These are phyloP conservation scores for Sebastes schlegelii DNA, from an alignment of 2,113 vertebrate species.

Conservation along the genomic window DNA sequence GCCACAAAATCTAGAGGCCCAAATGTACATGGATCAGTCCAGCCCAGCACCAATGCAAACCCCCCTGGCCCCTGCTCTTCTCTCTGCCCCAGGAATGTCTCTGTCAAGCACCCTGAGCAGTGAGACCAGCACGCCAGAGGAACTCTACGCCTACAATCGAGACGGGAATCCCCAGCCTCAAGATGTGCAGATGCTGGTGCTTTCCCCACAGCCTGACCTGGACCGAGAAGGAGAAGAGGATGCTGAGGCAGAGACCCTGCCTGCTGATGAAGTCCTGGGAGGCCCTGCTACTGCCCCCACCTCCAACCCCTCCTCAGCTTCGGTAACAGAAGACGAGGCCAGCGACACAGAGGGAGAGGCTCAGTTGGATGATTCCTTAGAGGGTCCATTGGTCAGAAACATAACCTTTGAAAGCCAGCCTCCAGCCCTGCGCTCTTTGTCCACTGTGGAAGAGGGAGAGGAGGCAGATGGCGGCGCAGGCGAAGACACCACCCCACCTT, in stretches of 20 bases:
- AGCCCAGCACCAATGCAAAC: conserved; percentile 22
- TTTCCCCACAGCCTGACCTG: conserved; percentile 62
- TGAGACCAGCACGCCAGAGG: conserved; percentile 85
- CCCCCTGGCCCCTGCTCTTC: background rate
- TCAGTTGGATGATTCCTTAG: conserved; percentile 72
- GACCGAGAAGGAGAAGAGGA: conserved; percentile 72
- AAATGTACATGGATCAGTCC: conserved; percentile 13
- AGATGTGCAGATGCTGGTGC: conserved; percentile 11
- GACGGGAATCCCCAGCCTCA: conserved; percentile 66
- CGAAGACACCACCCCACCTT: conserved; percentile 79
- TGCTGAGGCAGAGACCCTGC: conserved; percentile 73
- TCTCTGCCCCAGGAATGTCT: conserved; percentile 65
- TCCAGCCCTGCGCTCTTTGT: conserved; percentile 61
- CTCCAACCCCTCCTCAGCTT: conserved; percentile 78
- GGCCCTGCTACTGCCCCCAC: conserved; percentile 73
- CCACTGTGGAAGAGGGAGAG: conserved; percentile 76
- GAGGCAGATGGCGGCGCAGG: conserved; percentile 43
- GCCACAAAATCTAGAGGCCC: conserved; percentile 27
- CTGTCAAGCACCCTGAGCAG: conserved; percentile 85
- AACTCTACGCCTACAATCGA: conserved; percentile 79
- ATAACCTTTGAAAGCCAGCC: conserved; percentile 52
- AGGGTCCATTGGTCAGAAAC: conserved; percentile 10
- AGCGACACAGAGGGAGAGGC: conserved; percentile 84
- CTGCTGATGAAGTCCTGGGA: conserved; percentile 78
- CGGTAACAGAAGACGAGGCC: conserved; percentile 83